A percentile compares a stretch with the other conserved stretches of the same genome.
phyloP scores from a whole-genome alignment of 2,113 vertebrate species.

The Sialia sialis region DNA sequence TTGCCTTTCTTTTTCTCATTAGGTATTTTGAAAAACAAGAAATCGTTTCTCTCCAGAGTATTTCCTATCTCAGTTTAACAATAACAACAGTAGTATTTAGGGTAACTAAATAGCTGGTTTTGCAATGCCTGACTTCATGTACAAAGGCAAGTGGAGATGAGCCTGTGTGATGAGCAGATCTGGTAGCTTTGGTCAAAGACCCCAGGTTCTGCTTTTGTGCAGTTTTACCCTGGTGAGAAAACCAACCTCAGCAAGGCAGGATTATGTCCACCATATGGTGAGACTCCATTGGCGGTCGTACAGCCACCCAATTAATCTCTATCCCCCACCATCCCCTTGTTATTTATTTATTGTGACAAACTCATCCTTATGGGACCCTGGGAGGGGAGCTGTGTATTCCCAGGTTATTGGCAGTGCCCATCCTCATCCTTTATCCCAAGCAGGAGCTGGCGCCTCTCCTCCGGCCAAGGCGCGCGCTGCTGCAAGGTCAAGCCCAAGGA shows the following conservation, averaged over 20 bases:
- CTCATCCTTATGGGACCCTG: conserved; percentile 32
- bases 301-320: conserved; percentile 59
- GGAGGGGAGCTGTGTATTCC: neutral
- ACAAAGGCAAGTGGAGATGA: neutral
- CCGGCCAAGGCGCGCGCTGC: neutral
- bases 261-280: conserved; percentile 59
- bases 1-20: neutral
- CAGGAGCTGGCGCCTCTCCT: neutral
- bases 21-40: neutral
- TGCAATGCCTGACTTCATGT: neutral
- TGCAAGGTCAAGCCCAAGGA: conserved; percentile 40
- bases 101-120: neutral
- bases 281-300: conserved; percentile 27
- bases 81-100: neutral
- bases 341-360: conserved; percentile 67
- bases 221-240: neutral
- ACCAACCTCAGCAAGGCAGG: conserved; percentile 14
- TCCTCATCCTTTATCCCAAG: conserved; percentile 35
- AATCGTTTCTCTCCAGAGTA: neutral
- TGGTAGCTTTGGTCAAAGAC: neutral
- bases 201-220: neutral
- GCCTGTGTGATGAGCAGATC: neutral
- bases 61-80: neutral
- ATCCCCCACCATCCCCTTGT: conserved; percentile 22
- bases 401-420: conserved; percentile 7